Conservation (phyloP, 2,113 vertebrate species). For the human region DNA sequence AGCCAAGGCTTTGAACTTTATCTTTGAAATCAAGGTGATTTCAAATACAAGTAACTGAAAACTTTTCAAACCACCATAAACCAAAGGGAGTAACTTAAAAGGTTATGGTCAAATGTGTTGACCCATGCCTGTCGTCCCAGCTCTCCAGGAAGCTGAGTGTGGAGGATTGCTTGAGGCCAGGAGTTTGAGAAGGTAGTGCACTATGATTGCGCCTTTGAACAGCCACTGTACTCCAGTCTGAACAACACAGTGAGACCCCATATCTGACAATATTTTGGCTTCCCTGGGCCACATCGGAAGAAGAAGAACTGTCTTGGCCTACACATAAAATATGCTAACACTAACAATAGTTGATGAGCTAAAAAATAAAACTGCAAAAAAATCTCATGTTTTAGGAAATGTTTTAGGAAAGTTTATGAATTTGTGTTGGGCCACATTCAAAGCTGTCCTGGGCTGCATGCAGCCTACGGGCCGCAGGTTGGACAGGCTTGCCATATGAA, state of each 20-base stretch:
- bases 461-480: too few relatives aligned
- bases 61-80: neutral
- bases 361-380: too few relatives aligned
- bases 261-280: neutral
- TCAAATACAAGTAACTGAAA: conserved; percentile 2
- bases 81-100: neutral
- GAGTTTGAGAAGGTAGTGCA: neutral
- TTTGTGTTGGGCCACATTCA: too few relatives aligned
- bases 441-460: too few relatives aligned
- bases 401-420: too few relatives aligned
- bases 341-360: too few relatives aligned
- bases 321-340: too few relatives aligned
- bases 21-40: neutral
- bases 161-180: neutral
- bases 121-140: neutral
- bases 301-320: too few relatives aligned
- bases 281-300: too few relatives aligned
- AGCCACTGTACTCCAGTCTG: neutral
- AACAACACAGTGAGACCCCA: neutral
- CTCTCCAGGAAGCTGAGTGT: neutral
- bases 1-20: neutral
- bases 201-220: neutral
- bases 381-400: too few relatives aligned
- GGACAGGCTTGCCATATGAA: too few relatives aligned
- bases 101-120: neutral